Base-by-base conservation (phyloP, 2,797 vertebrate species). In the Naso thynnoides region DNA sequence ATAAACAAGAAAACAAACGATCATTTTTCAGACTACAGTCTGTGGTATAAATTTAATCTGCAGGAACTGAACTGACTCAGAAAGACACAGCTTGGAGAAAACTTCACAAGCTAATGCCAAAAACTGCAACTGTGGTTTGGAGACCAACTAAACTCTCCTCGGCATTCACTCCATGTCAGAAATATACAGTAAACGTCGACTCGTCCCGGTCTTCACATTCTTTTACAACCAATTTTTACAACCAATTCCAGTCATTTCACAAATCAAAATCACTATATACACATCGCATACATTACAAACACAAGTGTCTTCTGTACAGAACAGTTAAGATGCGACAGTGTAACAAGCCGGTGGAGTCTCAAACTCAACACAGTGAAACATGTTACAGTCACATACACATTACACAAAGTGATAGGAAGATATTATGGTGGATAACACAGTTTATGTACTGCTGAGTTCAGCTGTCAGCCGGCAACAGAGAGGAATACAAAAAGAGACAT, bases 201-300 rank as follows among this genome's bases (percentile, higher is more conserved):
- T 76, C 47, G 44, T 69, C 23, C 31, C 0, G n/a, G 1, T 69
- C 72, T 84, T 75, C 31, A 49, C 18, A 0, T 49, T 61, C 76
- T 79, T 79, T 79, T 74, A 81, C 77, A 86, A 81, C 69, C 73
- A 57, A 58, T 87, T 62, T 74, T 72, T 74, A 74, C 73, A 83
- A 75, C 53, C 77, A n/a, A 55, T 82, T 91, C 86, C 86, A 89
- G 86, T 89, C 77, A 53, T 47, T 83, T 83, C 36, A 73, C 65
- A 79, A 57, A 81, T 49, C 27, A 62, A 70, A 52, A 54, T 19
- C 71, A 33, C 60, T 78, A 84, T 85, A 82, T 84, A 89, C 83
- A 83, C 44, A 87, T 70, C 8, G 72, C 75, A 64, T 77, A 84
- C 85, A 83, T 73, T 85, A 89, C 88, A 74, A 85, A 90, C 86